Conservation (phyloP, 2,797 vertebrate species). For the Tiaroga cobitis region DNA sequence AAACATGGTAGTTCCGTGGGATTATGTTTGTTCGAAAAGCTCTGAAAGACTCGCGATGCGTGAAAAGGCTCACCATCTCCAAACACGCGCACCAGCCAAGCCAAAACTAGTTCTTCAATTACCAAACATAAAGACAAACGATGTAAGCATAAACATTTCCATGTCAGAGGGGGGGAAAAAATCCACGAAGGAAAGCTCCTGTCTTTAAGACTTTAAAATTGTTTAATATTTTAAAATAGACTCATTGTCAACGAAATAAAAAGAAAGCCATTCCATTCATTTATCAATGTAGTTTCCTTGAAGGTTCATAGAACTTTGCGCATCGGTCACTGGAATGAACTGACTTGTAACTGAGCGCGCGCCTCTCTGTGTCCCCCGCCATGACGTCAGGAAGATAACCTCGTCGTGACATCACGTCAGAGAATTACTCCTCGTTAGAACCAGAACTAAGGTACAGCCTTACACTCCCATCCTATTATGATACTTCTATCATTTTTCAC, state of each 20-base stretch:
- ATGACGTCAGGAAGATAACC: not conserved
- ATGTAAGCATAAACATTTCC: not conserved
- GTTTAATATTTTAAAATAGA: not conserved
- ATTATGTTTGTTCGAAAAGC: not conserved
- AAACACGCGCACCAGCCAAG: not conserved
- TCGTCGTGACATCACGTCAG: not conserved
- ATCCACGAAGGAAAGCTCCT: not conserved
- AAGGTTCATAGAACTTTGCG: not conserved
- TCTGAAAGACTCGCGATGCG: not conserved
- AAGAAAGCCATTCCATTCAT: not conserved
- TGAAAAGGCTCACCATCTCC: not conserved
- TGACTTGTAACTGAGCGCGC: not conserved
- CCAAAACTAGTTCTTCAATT: not conserved
- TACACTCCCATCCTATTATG: too few relatives aligned
- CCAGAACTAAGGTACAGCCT: too few relatives aligned
- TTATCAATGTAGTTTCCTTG: not conserved
- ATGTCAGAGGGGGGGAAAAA: not conserved
- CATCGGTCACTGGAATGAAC: conserved; percentile 5
- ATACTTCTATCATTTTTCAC: not conserved
- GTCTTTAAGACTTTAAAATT: not conserved
- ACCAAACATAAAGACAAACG: not conserved
- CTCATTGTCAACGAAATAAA: not conserved
- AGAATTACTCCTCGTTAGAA: not conserved
- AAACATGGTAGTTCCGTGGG: not conserved
- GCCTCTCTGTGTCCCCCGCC: not conserved